Evolutionary conservation across 2,113 vertebrate genomes (phyloP).

Genomic region (Nothoprocta pentlandii): DNA sequence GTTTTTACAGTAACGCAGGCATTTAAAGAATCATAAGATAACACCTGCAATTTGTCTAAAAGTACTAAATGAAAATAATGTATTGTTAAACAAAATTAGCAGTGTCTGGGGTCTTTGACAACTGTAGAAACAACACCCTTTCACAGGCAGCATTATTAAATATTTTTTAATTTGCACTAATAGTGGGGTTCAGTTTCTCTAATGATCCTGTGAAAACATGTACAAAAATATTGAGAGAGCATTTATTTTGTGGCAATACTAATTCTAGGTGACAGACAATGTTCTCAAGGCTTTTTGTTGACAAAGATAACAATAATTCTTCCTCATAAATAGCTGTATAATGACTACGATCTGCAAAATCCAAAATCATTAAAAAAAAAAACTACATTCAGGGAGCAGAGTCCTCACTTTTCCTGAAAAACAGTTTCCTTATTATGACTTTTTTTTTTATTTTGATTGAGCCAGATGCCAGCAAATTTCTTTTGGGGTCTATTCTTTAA

Average conservation of each 20-base stretch:
- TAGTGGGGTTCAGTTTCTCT: constrained; percentile 18
- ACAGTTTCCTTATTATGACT: constrained; percentile 37
- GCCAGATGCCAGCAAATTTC: constrained; percentile 39
- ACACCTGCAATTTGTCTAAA: not conserved
- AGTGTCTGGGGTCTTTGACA: constrained; percentile 38
- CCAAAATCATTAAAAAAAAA: constrained; percentile 33
- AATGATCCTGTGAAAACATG: constrained; percentile 25
- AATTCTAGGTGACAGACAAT: constrained; percentile 51
- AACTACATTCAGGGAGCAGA: constrained; percentile 51
- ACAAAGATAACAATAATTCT: constrained; percentile 51
- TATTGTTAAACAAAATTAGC: constrained; percentile 35
- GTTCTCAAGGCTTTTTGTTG: constrained; percentile 48
- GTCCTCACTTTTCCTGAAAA: constrained; percentile 32
- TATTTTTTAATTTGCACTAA: constrained; percentile 56
- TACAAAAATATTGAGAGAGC: constrained; percentile 4
- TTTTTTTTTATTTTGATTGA: constrained; percentile 50
- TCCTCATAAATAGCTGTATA: constrained; percentile 55
- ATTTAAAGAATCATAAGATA: constrained; percentile 27
- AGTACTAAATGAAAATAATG: constrained; percentile 13
- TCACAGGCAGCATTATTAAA: constrained; percentile 20
- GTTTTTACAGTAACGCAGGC: constrained; percentile 10
- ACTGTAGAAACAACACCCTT: constrained; percentile 21
- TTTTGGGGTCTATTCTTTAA: constrained; percentile 43
- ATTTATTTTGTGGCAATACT: constrained; percentile 47
- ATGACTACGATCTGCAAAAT: constrained; percentile 50